These are phyloP conservation scores for Nephrocerus scutellatus DNA, from an alignment of 2,888 invertebrate species.

Conservation along the genomic window DNA sequence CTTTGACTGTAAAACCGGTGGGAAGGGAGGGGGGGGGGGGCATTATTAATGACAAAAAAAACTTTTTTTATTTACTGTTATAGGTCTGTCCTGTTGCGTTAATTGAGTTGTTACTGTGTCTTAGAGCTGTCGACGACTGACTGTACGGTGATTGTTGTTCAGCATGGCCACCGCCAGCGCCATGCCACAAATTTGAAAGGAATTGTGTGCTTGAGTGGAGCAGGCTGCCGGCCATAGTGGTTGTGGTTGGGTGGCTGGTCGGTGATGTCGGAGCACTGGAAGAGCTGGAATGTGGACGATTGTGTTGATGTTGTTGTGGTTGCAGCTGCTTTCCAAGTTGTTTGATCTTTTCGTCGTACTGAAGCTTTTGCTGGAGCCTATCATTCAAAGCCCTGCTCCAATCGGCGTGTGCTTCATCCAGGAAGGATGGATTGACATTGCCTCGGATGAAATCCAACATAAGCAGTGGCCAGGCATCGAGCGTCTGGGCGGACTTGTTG, in stretches of 20 bases:
- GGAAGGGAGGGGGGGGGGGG: too few relatives aligned
- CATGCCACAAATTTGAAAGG: conserved; percentile 57
- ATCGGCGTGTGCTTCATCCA: conserved; percentile 34
- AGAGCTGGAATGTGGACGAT: conserved; percentile 22
- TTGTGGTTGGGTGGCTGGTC: conserved; percentile 13
- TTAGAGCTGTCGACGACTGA: conserved; percentile 8
- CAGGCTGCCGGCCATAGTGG: conserved; percentile 36
- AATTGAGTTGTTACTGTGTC: conserved; percentile 15
- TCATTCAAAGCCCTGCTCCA: conserved; percentile 34
- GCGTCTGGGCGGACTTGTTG: conserved; percentile 69
- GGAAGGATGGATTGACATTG: conserved; percentile 27
- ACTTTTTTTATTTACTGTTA: conserved; percentile 14
- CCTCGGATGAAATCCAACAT: conserved; percentile 51
- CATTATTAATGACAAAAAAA: too few relatives aligned
- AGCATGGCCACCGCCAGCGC: conserved; percentile 48
- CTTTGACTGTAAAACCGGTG: too few relatives aligned
- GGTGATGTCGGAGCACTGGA: conserved; percentile 35
- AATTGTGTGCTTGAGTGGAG: conserved; percentile 55
- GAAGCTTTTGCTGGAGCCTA: conserved; percentile 30
- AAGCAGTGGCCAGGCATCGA: conserved; percentile 64
- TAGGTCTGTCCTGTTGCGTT: conserved; percentile 16
- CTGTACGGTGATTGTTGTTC: too few relatives aligned
- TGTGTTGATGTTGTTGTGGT: conserved; percentile 12
- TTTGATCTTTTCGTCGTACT: conserved; percentile 29
- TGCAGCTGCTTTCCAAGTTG: too few relatives aligned